Conservation (phyloP, 2,888 invertebrate genomes). For the Schizotus pectinicornis region DNA sequence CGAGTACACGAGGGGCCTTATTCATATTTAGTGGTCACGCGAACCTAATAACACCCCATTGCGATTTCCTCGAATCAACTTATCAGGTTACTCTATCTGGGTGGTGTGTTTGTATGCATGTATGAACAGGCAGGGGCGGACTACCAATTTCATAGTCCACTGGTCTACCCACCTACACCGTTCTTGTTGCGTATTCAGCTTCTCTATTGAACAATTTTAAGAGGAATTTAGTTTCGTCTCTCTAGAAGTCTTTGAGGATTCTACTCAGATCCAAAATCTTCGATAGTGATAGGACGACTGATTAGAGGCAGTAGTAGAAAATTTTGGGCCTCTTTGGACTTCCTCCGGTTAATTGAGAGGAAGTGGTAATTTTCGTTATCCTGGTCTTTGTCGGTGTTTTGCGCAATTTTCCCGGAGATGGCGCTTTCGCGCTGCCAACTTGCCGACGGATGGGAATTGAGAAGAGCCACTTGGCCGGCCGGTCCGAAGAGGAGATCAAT, state of each 20-base stretch:
- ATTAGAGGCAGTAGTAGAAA: too few species aligned
- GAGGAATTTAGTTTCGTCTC: too few species aligned
- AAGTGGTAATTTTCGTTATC: not conserved
- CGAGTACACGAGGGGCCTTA: not conserved
- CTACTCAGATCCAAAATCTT: too few species aligned
- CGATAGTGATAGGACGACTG: too few species aligned
- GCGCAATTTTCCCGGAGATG: not conserved
- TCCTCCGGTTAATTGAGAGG: not conserved
- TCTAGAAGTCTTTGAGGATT: too few species aligned
- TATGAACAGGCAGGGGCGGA: too few species aligned
- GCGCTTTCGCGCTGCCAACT: constrained; percentile 11
- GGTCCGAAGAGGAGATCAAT: constrained; percentile 43
- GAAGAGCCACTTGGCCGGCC: constrained; percentile 26
- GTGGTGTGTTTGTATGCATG: too few species aligned
- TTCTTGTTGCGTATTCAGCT: too few species aligned
- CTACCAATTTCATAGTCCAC: not conserved
- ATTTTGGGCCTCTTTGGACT: too few species aligned
- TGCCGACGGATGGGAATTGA: constrained; percentile 12
- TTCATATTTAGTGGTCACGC: constrained; percentile 11
- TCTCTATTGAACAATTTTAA: too few species aligned
- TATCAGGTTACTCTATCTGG: constrained; percentile 12
- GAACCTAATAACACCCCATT: constrained; percentile 17
- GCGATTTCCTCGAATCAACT: constrained; percentile 12
- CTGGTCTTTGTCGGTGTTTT: not conserved
- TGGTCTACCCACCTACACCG: not conserved